Evolutionary conservation across 2,888 invertebrate species (phyloP), one percentile per base, ranked within the genome.

Genomic region (Beris chalybata): DNA sequence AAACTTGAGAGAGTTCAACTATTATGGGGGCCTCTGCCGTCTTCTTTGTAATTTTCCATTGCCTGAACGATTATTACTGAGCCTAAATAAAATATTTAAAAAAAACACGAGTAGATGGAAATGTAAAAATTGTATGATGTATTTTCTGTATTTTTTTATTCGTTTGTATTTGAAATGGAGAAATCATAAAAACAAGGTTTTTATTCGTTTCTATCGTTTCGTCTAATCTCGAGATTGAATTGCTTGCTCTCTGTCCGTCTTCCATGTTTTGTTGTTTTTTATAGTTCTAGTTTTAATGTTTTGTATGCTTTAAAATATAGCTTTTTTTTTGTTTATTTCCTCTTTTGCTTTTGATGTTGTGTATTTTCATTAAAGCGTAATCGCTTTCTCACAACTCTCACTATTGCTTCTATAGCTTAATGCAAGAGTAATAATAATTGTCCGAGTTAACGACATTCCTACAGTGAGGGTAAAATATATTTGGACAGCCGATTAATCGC

Each of bases 181-280:
- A 61, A 61, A 61, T 61, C 61, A 61, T 61, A 61, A 61, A 61
- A 61, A 52, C 52, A 38, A 50, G 61, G 50, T 61, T 61, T 61
- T 61, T 61, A 61, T 61, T 15, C 52, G 61, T 52, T 61, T 50
- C 61, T 50, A 52, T 9, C 61, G 52, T 50, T 43, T 61, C 47
- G 61, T 61, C 50, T 61, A 52, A 61, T 61, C 61, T 61, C n/a
- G 32, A 50, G 22, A n/a, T 50, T 38, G 38, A 38, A 38, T 38
- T 38, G 38, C 38, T 38, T 38, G 38, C 38, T 38, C 38, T 38
- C 5, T 38, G 38, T 38, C 1, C 38, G 38, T 38, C 38, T 38
- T 38, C 38, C 38, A 38, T 38, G 38, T 38, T 38, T 38, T 38
- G 38, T 38, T 38, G 38, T 38, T 38, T 38, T 61, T 61, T 61